These are phyloP conservation scores for Furcula furcula DNA, from an alignment of 2,888 invertebrate genomes.

Conservation along the genomic window DNA sequence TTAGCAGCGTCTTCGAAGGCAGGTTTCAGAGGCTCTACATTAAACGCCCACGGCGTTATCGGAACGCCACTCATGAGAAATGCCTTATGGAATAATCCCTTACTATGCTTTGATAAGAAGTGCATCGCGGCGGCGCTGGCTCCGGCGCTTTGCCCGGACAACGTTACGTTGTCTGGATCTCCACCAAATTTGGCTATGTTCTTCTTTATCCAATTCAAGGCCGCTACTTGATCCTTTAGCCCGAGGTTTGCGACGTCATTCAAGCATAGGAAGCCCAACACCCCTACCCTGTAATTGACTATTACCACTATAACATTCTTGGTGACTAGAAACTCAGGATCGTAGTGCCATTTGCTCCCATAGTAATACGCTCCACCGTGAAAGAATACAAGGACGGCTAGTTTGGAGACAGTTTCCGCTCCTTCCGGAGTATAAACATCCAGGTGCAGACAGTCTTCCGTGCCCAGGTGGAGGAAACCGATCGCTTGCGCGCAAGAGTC, in stretches of 20 bases:
- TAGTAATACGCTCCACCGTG: conserved; percentile 72
- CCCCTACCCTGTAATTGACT: conserved; percentile 65
- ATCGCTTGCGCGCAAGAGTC: conserved; percentile 56
- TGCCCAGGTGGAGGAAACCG: conserved; percentile 43
- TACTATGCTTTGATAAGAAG: conserved; percentile 53
- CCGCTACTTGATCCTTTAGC: conserved; percentile 66
- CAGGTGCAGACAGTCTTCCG: conserved; percentile 62
- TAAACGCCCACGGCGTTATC: conserved; percentile 65
- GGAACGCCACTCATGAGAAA: conserved; percentile 64
- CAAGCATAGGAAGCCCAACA: conserved; percentile 64
- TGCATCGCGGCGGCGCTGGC: conserved; percentile 64
- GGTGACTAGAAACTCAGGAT: conserved; percentile 64
- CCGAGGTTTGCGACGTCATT: conserved; percentile 65
- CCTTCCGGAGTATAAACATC: conserved; percentile 57
- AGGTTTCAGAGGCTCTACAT: conserved; percentile 44
- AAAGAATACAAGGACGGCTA: conserved; percentile 66
- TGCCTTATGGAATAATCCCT: conserved; percentile 64
- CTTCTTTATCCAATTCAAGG: conserved; percentile 62
- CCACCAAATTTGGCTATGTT: conserved; percentile 69
- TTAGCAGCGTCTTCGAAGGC: conserved; percentile 56
- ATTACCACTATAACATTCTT: conserved; percentile 58
- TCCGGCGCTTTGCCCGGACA: conserved; percentile 71
- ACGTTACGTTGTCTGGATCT: conserved; percentile 68
- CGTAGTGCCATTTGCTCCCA: conserved; percentile 66
- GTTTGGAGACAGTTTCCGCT: conserved; percentile 22